Percentiles rank a stretch among this genome's conserved stretches.
Conservation (phyloP, 2,113 vertebrate genomes). For the Leptosomus discolor region DNA sequence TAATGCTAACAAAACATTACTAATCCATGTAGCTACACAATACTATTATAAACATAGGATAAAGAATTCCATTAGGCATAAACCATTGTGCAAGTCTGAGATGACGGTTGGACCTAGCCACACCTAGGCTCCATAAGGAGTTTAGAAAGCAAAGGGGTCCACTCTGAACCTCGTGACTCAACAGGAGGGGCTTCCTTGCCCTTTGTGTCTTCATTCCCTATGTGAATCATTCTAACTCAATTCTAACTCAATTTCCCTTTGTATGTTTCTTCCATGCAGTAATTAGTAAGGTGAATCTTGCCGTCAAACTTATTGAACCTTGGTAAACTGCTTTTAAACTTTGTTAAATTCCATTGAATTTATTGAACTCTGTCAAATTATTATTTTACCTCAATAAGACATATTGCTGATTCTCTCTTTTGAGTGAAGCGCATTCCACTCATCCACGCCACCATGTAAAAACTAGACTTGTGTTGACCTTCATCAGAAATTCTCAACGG, state of each 20-base stretch:
- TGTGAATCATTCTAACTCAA: background rate
- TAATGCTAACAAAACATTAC: background rate
- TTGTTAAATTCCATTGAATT: background rate
- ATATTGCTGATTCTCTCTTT: background rate
- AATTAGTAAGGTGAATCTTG: background rate
- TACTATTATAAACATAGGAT: background rate
- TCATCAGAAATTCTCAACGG: background rate
- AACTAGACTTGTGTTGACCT: fast-evolving
- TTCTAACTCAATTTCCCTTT: background rate
- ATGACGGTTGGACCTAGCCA: background rate
- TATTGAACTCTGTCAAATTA: background rate
- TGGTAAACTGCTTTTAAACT: background rate
- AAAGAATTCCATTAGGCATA: background rate
- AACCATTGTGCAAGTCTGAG: background rate
- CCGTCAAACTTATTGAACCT: background rate
- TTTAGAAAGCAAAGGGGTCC: background rate
- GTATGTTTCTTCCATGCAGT: background rate
- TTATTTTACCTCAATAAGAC: background rate
- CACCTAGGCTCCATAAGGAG: background rate
- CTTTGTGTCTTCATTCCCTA: background rate
- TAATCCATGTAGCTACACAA: background rate
- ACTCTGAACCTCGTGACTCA: background rate
- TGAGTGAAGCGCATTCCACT: background rate
- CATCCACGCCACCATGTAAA: background rate
- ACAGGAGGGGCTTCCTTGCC: background rate